Conservation (phyloP, 2,888 invertebrate species). For the Rhingia campestris region DNA sequence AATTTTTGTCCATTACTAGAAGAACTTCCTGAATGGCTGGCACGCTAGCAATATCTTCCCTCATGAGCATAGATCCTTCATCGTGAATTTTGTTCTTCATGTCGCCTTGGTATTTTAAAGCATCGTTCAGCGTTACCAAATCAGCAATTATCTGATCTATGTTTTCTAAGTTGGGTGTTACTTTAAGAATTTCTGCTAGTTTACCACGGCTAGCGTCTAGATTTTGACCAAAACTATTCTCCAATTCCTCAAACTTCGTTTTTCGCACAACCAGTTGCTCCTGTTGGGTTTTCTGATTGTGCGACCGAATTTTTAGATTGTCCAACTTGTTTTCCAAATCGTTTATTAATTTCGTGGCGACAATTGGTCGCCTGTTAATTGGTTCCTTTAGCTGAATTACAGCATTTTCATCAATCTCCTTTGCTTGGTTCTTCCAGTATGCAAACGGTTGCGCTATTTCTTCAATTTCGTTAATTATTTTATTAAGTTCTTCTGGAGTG, state of each 20-base stretch:
- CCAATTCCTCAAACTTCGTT: slow-evolving; percentile 89
- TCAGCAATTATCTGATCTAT: slow-evolving; percentile 82
- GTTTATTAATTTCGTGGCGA: slow-evolving; percentile 88
- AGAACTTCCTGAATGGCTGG: slow-evolving; percentile 91
- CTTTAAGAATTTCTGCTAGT: slow-evolving; percentile 78
- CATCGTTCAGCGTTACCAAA: slow-evolving; percentile 84
- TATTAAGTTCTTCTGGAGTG: slow-evolving; percentile 87
- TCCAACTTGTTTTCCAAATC: slow-evolving; percentile 89
- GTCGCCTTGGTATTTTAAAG: slow-evolving; percentile 85
- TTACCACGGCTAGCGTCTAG: slow-evolving; percentile 84
- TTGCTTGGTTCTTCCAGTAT: slow-evolving; percentile 88
- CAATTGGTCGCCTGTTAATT: slow-evolving; percentile 87
- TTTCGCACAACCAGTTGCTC: slow-evolving; percentile 89
- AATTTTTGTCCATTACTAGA: slow-evolving; percentile 90
- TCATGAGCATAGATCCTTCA: slow-evolving; percentile 90
- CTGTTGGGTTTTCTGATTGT: slow-evolving; percentile 87
- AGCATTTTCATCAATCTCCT: slow-evolving; percentile 87
- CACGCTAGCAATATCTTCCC: slow-evolving; percentile 91
- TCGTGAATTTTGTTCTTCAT: slow-evolving; percentile 89
- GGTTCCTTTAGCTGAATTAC: slow-evolving; percentile 88
- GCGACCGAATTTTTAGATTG: slow-evolving; percentile 87
- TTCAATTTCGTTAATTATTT: slow-evolving; percentile 88
- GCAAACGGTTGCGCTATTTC: slow-evolving; percentile 87
- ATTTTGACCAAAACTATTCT: slow-evolving; percentile 87
- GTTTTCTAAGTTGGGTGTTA: slow-evolving; percentile 80